Conservation (phyloP, 2,797 vertebrate genomes). For the Chanos chanos region DNA sequence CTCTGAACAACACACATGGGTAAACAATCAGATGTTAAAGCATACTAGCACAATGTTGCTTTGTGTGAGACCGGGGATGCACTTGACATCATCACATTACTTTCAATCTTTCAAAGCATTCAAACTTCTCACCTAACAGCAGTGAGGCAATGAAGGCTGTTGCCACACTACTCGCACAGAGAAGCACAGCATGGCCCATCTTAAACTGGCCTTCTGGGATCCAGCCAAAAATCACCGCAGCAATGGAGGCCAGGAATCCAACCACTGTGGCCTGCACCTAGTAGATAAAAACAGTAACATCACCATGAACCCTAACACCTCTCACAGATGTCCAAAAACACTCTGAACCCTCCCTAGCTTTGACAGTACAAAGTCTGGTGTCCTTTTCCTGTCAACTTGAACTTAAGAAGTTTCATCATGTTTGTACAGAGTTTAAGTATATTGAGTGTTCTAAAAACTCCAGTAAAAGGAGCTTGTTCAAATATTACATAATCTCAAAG, state of each 20-base stretch:
- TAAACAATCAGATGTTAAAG: neutral
- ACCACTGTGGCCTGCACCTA: constrained; percentile 98
- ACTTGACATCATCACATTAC: neutral
- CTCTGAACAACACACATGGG: neutral
- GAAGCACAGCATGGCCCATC: constrained; percentile 85
- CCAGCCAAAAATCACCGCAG: constrained; percentile 95
- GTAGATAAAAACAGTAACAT: constrained; percentile 6
- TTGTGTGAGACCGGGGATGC: neutral
- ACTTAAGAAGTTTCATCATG: constrained; percentile 5
- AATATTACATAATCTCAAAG: constrained; percentile 47
- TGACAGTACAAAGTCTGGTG: constrained; percentile 10
- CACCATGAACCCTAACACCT: neutral
- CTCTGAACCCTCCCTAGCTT: neutral
- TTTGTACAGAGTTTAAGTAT: neutral
- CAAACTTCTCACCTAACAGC: constrained; percentile 78
- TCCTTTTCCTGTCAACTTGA: constrained; percentile 5
- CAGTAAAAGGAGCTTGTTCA: constrained; percentile 35
- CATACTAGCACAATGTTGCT: too few relatives aligned
- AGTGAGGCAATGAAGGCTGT: constrained; percentile 96
- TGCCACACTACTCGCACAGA: constrained; percentile 95
- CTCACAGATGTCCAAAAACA: neutral
- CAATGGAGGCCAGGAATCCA: constrained; percentile 94
- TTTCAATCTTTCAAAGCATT: neutral
- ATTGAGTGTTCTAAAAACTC: constrained; percentile 33
- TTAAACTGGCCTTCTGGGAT: constrained; percentile 94